These are phyloP conservation scores for Tetragnatha versicolor DNA, from an alignment of 1,140 invertebrate species.

Conservation along the genomic window DNA sequence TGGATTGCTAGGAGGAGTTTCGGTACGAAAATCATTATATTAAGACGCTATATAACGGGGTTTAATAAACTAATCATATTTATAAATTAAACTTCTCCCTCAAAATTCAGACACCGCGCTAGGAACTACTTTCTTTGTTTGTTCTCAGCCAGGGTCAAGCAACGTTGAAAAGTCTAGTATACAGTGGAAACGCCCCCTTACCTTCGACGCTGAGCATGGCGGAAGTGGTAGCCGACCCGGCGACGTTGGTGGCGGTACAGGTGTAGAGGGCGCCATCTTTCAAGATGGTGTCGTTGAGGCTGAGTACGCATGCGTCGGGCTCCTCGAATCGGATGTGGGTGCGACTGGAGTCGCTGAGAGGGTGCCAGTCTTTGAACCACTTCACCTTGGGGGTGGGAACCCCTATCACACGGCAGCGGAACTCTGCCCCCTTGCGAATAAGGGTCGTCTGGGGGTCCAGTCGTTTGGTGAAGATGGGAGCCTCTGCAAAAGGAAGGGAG, in stretches of 20 bases:
- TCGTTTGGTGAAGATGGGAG: constrained; percentile 85
- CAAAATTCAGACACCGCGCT: too few species aligned
- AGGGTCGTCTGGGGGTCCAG: constrained; percentile 80
- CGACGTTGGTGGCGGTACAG: constrained; percentile 88
- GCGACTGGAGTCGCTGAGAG: constrained; percentile 77
- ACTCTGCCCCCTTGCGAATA: constrained; percentile 73
- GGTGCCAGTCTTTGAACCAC: constrained; percentile 97
- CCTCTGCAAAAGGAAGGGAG: constrained; percentile 68
- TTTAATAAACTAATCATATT: too few species aligned
- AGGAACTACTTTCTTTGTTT: too few species aligned
- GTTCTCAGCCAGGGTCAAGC: too few species aligned
- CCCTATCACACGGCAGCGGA: constrained; percentile 86
- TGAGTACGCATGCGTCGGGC: constrained; percentile 82
- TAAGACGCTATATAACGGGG: too few species aligned
- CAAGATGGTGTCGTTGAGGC: constrained; percentile 83
- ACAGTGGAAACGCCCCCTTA: too few species aligned
- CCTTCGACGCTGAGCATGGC: constrained; percentile 87
- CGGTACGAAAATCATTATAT: too few species aligned
- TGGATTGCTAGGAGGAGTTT: too few species aligned
- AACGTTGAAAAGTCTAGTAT: too few species aligned
- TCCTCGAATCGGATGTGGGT: constrained; percentile 84
- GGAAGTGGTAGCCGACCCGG: constrained; percentile 84
- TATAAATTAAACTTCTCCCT: too few species aligned
- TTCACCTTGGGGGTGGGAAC: constrained; percentile 91
- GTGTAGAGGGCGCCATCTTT: constrained; percentile 95